phyloP scores from a whole-genome alignment of 2,888 invertebrate genomes.

The Prionchulus punctatus region DNA sequence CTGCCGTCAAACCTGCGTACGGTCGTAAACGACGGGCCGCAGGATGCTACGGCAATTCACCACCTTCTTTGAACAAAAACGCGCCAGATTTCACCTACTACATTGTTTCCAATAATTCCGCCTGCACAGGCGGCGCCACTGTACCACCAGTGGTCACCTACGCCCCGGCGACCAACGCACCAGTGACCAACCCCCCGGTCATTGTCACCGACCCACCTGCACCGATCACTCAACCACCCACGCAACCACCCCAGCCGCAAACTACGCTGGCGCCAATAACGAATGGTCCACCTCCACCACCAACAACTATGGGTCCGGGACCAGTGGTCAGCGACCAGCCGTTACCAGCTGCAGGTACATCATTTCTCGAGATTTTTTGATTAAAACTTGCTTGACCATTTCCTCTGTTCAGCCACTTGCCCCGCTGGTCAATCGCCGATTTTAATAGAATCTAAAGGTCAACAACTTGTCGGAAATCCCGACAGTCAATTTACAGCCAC shows the following conservation, averaged over 20 bases:
- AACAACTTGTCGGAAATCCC: neutral
- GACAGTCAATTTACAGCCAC: neutral
- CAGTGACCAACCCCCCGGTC: neutral
- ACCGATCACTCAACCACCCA: neutral
- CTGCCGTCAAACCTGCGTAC: neutral
- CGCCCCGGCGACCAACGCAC: neutral
- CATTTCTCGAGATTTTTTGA: neutral
- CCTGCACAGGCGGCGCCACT: neutral
- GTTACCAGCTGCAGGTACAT: neutral
- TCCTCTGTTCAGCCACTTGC: neutral
- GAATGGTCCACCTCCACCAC: neutral
- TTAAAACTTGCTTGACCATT: neutral
- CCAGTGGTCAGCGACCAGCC: neutral
- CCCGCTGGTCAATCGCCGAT: neutral
- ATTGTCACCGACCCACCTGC: neutral
- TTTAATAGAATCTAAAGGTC: neutral
- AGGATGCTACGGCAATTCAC: neutral
- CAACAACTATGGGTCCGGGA: neutral
- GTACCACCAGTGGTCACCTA: neutral
- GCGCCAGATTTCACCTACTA: neutral
- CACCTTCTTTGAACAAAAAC: neutral
- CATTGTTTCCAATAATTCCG: neutral
- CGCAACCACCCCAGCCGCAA: neutral
- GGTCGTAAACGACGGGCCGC: neutral
- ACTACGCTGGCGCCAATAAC: neutral